These are phyloP conservation scores for Spilogale gracilis DNA, from an alignment of 2,113 vertebrate species.

Conservation along the genomic window DNA sequence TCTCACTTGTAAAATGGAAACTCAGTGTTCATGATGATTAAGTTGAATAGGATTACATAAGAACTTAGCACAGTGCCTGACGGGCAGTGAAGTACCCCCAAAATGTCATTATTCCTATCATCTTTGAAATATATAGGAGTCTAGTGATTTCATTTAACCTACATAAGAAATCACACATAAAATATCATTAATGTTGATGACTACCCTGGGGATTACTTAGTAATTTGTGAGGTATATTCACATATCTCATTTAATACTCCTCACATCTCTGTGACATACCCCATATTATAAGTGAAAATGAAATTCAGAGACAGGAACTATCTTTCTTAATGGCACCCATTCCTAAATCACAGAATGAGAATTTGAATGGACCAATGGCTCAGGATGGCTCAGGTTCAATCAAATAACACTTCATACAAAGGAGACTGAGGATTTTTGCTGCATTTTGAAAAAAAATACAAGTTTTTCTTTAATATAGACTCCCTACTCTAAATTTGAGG, in stretches of 20 bases:
- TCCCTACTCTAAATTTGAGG: neutral
- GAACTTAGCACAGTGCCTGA: neutral
- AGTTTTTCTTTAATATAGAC: neutral
- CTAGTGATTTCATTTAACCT: neutral
- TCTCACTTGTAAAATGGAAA: neutral
- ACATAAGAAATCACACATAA: slow-evolving; percentile 2
- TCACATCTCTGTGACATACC: neutral
- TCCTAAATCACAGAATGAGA: neutral
- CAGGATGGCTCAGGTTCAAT: neutral
- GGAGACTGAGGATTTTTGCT: neutral
- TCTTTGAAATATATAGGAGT: neutral
- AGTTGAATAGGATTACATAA: neutral
- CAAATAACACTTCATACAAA: neutral
- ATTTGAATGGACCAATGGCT: neutral
- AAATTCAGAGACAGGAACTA: neutral
- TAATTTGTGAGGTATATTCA: neutral
- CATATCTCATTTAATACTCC: neutral
- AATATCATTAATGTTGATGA: neutral
- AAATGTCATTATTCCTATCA: neutral
- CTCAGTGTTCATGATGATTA: neutral
- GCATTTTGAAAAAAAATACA: neutral
- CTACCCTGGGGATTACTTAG: neutral
- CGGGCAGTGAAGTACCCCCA: neutral
- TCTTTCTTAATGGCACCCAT: neutral
- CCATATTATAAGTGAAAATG: neutral